Evolutionary conservation across 1,140 invertebrate genomes (phyloP).

Genomic region (Cherax quadricarinatus): DNA sequence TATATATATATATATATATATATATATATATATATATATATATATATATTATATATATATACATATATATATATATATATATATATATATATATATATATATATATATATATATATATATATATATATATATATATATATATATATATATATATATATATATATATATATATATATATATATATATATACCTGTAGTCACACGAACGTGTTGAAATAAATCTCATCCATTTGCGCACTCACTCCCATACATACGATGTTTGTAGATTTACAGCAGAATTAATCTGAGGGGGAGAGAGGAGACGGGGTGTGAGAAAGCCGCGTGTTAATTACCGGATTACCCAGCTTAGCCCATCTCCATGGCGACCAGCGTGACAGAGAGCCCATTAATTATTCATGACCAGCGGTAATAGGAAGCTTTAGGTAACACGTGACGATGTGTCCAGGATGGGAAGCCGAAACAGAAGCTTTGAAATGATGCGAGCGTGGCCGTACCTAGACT

Average conservation of each 20-base stretch:
- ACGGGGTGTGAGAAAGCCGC: neutral
- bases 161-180: neutral
- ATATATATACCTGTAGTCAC: neutral
- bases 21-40: conserved; percentile 14
- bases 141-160: conserved; percentile 9
- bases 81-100: conserved; percentile 10
- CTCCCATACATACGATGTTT: too few relatives aligned
- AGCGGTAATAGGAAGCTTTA: neutral
- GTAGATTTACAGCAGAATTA: too few relatives aligned
- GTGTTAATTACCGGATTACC: neutral
- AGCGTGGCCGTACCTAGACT: too few relatives aligned
- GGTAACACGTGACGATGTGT: neutral
- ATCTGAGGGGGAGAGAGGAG: neutral
- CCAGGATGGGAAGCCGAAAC: neutral
- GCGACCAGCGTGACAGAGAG: neutral
- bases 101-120: conserved; percentile 9
- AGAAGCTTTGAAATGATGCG: neutral
- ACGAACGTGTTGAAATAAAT: neutral
- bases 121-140: conserved; percentile 9
- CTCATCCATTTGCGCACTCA: too few relatives aligned
- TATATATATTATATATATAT: neutral
- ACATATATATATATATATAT: conserved; percentile 2
- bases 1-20: conserved; percentile 21
- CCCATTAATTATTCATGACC: neutral
- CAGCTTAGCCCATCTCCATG: neutral